Evolutionary conservation across 2,113 vertebrate species (phyloP), one percentile per base, ranked within the genome.

Genomic region (Erpornis zantholeuca): DNA sequence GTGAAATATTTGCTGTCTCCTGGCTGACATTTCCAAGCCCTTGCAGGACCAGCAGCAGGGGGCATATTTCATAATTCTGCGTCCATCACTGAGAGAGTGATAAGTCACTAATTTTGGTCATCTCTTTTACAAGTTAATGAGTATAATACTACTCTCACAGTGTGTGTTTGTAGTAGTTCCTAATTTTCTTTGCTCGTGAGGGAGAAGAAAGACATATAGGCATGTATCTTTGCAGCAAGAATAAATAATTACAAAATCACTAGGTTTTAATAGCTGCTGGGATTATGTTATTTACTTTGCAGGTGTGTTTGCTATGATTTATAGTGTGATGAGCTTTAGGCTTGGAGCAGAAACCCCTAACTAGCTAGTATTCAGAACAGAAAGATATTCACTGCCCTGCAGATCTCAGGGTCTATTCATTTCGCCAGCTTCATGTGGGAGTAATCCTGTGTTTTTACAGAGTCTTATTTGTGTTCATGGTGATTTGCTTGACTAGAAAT

Each of bases 251-350:
- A 69, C 45, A 82, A 73, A 86, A 75, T 68, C 61, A 54, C 49
- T 64, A 38, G 22, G 15, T 83, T 86, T 96, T 86, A 83, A 83
- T 93, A 84, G 93, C 64, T 95, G 72, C 52, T 86, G 56, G 85
- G 85, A 90, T 90, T 88, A 86, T 94, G 79, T 68, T 95, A 88
- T 85, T 93, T 88, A 90, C 82, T 90, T 79, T 90, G 82, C 88
- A 96, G 95, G 93, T 94, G 86, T 90, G 61, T 92, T 81, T 89
- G 69, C 40, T 88, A 31, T 88, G 92, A 95, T 93, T 94, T 96
- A 70, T 64, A 84, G 72, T 29, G 80, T 93, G 90, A 94, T 95
- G 94, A 88, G 53, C 94, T 78, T 80, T 86, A 57, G 66, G 66
- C 59, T 92, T 77, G 79, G 75, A 96, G 71, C 68, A 92, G 84